These are phyloP conservation scores for Rallus crepitans DNA, from an alignment of 2,797 vertebrate species.

Conservation along the genomic window DNA sequence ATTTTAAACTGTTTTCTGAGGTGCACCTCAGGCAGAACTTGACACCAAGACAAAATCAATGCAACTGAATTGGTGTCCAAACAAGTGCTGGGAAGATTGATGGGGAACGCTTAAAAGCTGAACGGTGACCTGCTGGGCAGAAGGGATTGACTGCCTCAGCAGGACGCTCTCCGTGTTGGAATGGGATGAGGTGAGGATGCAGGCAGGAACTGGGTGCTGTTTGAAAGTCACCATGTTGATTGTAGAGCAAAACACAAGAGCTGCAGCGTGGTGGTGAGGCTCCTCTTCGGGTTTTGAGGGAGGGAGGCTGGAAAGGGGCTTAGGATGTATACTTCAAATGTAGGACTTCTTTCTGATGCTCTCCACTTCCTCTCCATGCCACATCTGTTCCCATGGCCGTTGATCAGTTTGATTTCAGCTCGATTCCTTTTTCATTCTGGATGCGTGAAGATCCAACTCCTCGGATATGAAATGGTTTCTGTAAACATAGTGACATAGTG, in stretches of 20 bases:
- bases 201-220: background rate
- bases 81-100: background rate
- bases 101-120: slow-evolving; percentile 6
- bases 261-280: background rate
- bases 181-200: background rate
- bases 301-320: background rate
- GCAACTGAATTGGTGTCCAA: background rate
- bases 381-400: slow-evolving; percentile 34
- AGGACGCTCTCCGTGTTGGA: background rate
- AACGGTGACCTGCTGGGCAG: background rate
- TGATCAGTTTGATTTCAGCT: background rate
- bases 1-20: slow-evolving; percentile 25
- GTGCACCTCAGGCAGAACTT: slow-evolving; percentile 34
- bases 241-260: background rate
- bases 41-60: slow-evolving; percentile 43
- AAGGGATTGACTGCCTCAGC: slow-evolving; percentile 10
- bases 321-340: background rate
- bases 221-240: background rate
- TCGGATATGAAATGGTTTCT: background rate
- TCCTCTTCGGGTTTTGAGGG: background rate
- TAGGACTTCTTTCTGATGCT: background rate
- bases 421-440: background rate
- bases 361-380: background rate
- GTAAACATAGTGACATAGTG: background rate
- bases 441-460: background rate